Percentiles rank a stretch among this genome's conserved stretches.
Conservation (phyloP, 1,140 invertebrate species). For the Drosophila miranda region DNA sequence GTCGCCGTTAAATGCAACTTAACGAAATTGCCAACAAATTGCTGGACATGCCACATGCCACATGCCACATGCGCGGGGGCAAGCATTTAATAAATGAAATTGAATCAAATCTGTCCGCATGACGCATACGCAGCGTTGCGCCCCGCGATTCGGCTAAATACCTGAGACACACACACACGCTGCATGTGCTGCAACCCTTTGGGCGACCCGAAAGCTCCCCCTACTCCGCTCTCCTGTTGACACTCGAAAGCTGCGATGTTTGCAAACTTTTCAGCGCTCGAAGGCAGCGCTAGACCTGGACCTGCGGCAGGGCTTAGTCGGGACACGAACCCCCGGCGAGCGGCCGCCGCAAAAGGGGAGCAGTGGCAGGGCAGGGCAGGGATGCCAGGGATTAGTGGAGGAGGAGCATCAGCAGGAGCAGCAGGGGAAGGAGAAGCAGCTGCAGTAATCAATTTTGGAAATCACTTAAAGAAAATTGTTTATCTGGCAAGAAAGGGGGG, state of each 20-base stretch:
- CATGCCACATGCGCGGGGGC: not conserved
- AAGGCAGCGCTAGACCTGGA: constrained; percentile 1
- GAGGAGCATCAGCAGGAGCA: too few species aligned
- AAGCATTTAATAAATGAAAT: constrained; percentile 47
- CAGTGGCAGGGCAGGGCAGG: not conserved
- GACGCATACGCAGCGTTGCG: constrained; percentile 56
- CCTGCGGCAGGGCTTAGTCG: constrained; percentile 30
- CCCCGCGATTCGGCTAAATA: constrained; percentile 30
- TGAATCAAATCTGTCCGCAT: constrained; percentile 35
- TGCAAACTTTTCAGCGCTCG: constrained; percentile 57
- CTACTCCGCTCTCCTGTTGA: constrained; percentile 16
- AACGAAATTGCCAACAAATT: constrained; percentile 51
- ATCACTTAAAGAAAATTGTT: too few species aligned
- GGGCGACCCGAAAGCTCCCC: constrained; percentile 41
- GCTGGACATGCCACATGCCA: not conserved
- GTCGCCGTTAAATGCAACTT: constrained; percentile 52
- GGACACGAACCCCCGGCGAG: constrained; percentile 47
- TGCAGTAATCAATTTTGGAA: too few species aligned
- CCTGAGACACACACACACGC: constrained; percentile 9
- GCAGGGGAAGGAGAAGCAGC: too few species aligned
- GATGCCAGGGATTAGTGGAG: not conserved
- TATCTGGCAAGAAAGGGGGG: too few species aligned
- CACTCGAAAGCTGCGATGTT: constrained; percentile 55
- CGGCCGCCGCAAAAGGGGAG: constrained; percentile 10
- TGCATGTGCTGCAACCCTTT: constrained; percentile 55